Evolutionary conservation across 2,797 vertebrate genomes (phyloP), one percentile per base, ranked within the genome.

Genomic region (Helicolenus hilgendorfi): DNA sequence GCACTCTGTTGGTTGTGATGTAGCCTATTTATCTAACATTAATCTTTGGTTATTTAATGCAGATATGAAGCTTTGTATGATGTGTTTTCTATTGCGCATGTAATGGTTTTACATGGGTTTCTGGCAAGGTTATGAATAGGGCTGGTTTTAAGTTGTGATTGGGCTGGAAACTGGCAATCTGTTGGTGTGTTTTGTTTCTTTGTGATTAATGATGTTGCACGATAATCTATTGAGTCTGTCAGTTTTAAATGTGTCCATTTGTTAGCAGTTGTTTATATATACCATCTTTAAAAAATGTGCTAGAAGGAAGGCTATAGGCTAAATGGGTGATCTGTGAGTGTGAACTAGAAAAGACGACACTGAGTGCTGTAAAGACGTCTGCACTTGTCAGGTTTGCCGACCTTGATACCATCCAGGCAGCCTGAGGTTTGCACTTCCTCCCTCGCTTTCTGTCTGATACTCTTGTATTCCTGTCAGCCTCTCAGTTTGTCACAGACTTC

Each of bases 391-490:
- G 65, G 36, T 64, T 24, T 26, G n/a, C 75, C 45, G 20, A 80
- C 70, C 56, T 83, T 62, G 71, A 86, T 75, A 20, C 27, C 35
- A 58, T 58, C 45, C 33, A 62, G 72, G 36, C 31, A 60, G 59
- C 71, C 72, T 11, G 76, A 81, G 72, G 75, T 82, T 76, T 53
- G 11, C 8, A 22, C 79, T 31, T 76, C 81, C 79, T 70, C 22
- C 26, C 56, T 68, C 9, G 0, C 29, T 58, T 11, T 67, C 38
- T 15, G 38, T 56, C 80, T 72, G 3, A 70, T 20, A 4, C 72
- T 81, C 56, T 78, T 10, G 80, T 76, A 38, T 90, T 79, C 84
- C 84, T 77, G 84, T 83, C 83, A 65, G 65, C 70, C 24, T 77
- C 68, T 55, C 2, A 31, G 31, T 77, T 72, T 73, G 78, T 79